Evolutionary conservation across 2,113 vertebrate genomes (phyloP).

Genomic region (Echinops telfairi): DNA sequence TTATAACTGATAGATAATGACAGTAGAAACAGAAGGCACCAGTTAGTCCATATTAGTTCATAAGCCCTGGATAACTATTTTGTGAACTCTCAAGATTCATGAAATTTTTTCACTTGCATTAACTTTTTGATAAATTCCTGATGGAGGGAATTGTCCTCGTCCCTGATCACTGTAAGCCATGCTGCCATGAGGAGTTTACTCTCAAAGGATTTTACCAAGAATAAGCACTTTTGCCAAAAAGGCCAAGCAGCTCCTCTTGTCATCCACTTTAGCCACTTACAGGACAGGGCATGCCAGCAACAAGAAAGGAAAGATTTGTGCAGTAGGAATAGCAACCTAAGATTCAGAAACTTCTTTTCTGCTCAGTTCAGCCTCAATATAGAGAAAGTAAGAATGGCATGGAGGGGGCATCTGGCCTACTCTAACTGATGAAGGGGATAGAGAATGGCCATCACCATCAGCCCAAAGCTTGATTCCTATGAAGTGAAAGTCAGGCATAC

Average conservation of each 20-base stretch:
- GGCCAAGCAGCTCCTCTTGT: background rate
- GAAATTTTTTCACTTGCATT: slow-evolving; percentile 73
- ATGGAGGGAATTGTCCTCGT: slow-evolving; percentile 69
- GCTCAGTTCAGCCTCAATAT: slow-evolving; percentile 3
- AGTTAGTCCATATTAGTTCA: slow-evolving; percentile 89
- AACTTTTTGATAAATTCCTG: slow-evolving; percentile 78
- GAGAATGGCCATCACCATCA: background rate
- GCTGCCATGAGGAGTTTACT: background rate
- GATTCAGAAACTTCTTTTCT: background rate
- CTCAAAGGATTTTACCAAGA: slow-evolving; percentile 64
- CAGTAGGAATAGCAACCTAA: background rate
- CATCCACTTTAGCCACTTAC: slow-evolving; percentile 14
- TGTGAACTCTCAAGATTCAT: slow-evolving; percentile 82
- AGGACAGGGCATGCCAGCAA: background rate
- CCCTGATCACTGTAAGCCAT: slow-evolving; percentile 64
- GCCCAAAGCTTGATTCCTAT: background rate
- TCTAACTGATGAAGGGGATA: background rate
- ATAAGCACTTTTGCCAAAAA: slow-evolving; percentile 30
- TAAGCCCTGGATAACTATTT: slow-evolving; percentile 84
- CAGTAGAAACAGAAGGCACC: slow-evolving; percentile 87
- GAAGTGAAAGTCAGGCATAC: background rate
- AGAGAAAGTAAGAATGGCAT: background rate
- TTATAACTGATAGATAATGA: slow-evolving; percentile 90
- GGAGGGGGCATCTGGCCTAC: background rate
- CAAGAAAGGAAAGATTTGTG: background rate